These are phyloP conservation scores for Junco hyemalis DNA, from an alignment of 2,113 vertebrate genomes.

Conservation along the genomic window DNA sequence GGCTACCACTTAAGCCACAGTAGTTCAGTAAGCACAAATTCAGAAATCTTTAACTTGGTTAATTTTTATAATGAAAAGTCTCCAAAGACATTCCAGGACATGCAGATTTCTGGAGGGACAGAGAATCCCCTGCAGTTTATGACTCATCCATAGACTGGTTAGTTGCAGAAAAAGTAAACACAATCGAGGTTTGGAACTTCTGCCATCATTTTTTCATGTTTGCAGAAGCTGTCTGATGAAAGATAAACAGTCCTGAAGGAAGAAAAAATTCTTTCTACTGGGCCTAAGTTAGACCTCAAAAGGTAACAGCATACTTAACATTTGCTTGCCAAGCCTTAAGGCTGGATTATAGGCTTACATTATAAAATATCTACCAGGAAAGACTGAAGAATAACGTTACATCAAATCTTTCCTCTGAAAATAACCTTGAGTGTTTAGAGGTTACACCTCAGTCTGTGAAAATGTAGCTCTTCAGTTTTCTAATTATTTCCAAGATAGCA, in stretches of 20 bases:
- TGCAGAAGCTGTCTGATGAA: constrained; percentile 61
- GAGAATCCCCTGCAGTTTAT: not conserved
- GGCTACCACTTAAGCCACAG: not conserved
- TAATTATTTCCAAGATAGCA: not conserved
- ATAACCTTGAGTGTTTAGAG: not conserved
- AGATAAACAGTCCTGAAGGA: constrained; percentile 52
- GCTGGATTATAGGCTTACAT: not conserved
- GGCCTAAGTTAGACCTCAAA: not conserved
- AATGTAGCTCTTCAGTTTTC: not conserved
- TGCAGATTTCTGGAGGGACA: not conserved
- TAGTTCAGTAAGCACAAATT: not conserved
- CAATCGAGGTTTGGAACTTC: not conserved
- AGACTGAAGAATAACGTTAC: not conserved
- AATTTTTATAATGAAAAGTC: not conserved
- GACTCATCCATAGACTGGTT: constrained; percentile 32
- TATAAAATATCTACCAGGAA: not conserved
- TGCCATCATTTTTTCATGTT: constrained; percentile 41
- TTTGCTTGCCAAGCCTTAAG: not conserved
- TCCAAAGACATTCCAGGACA: not conserved
- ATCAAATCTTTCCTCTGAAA: not conserved
- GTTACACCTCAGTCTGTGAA: not conserved
- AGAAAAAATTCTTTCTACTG: constrained; percentile 2
- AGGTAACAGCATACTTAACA: not conserved
- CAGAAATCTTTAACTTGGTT: not conserved
- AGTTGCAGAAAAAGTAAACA: constrained; percentile 59